Base-by-base conservation (phyloP, 2,888 invertebrate species). In the Isotomurus palustris region DNA sequence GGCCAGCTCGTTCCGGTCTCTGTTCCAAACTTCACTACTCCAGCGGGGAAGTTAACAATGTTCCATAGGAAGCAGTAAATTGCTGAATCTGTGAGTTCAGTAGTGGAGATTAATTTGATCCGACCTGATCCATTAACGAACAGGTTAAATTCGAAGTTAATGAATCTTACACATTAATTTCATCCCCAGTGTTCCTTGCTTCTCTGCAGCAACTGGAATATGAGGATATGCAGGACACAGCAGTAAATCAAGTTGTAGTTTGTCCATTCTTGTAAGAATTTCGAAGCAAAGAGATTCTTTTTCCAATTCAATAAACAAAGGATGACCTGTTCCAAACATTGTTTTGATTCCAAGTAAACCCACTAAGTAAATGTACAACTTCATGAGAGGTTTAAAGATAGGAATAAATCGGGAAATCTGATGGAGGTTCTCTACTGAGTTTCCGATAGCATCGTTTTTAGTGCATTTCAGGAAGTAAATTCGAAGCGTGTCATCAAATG, bases 211-310 rank as follows among this genome's bases (percentile, higher is more conserved):
- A 6, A 40, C 5, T 10, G 40, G 17, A 5, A 5, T 5, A n/a
- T 17, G 19, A 17, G 40, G 40, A n/a, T 17, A 40, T 5, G n/a
- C n/a, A 17, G 40, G 40, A n/a, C 40, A 40, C 6, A 40, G 40
- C n/a, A 40, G n/a, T n/a, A 40, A 40, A 40, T 40, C 40, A n/a
- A n/a, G n/a, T n/a, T n/a, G n/a, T n/a, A 40, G 19, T 17, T 40
- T 40, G n/a, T 40, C 40, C 40, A 40, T 40, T 21, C 19, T 40
- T 40, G n/a, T n/a, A 6, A 40, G n/a, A 5, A 40, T 5, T 40
- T 8, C 8, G n/a, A 17, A 17, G n/a, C 17, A 17, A 5, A 40
- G 6, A 5, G 6, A n/a, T n/a, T 40, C 40, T n/a, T 40, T 5
- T n/a, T 40, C 40, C 6, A 40, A 40, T n/a, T 40, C 8, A 10